Percentiles rank a stretch among this genome's conserved stretches.
Conservation (phyloP, 2,113 vertebrate genomes). For the Callorhinus ursinus region DNA sequence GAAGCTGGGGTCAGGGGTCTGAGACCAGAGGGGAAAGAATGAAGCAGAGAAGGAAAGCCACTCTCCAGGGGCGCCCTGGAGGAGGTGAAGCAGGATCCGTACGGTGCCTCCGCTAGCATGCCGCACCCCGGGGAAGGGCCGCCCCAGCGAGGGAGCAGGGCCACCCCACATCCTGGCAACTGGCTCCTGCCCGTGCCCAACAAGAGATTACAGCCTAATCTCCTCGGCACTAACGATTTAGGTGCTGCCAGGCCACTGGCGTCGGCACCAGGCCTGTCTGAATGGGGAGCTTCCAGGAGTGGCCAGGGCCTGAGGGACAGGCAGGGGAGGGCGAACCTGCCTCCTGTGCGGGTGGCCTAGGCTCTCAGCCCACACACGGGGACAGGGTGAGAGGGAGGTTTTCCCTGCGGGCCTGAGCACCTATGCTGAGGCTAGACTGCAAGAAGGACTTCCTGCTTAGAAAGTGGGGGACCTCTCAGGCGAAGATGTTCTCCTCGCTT, state of each 20-base stretch:
- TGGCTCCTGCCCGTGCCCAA: neutral
- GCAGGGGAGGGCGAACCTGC: neutral
- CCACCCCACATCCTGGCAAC: neutral
- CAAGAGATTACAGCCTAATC: constrained; percentile 73
- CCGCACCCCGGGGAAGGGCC: neutral
- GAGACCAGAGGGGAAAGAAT: neutral
- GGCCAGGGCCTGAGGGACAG: neutral
- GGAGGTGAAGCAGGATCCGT: neutral
- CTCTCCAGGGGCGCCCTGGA: neutral
- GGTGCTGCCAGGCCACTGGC: constrained; percentile 58
- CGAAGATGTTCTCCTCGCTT: neutral
- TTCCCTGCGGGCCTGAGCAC: neutral
- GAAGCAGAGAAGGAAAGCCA: neutral
- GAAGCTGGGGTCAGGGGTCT: neutral
- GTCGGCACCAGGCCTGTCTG: constrained; percentile 20
- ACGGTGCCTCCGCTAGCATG: accelerated
- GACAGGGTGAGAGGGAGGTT: neutral
- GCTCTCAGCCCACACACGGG: neutral
- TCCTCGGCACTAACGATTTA: constrained; percentile 66
- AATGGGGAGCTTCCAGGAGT: neutral
- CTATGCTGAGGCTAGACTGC: neutral
- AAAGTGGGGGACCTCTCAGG: neutral
- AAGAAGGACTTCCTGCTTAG: neutral
- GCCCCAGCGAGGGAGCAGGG: neutral
- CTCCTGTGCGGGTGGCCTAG: constrained; percentile 62